phyloP scores from a whole-genome alignment of 1,140 invertebrate genomes.

The Ceratina japonica region DNA sequence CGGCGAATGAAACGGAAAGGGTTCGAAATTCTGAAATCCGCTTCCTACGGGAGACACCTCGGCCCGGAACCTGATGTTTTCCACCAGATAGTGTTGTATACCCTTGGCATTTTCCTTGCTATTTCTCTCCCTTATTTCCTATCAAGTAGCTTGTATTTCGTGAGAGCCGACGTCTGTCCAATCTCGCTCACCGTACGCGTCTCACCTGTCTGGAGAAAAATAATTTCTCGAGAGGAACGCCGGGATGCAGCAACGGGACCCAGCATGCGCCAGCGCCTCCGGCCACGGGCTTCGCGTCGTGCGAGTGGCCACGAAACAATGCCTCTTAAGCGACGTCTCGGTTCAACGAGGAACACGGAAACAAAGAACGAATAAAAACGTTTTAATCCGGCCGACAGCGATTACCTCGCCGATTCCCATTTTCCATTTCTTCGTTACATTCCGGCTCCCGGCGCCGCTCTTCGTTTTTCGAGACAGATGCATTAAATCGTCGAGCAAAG shows the following conservation, averaged over 20 bases:
- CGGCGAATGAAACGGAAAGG: slow-evolving; percentile 6
- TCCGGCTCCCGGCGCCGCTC: not conserved
- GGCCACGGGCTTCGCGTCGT: slow-evolving; percentile 23
- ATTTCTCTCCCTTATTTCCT: slow-evolving; percentile 9
- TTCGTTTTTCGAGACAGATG: slow-evolving; percentile 55
- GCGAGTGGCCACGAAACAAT: slow-evolving; percentile 59
- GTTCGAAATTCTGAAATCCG: not conserved
- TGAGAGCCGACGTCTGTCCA: slow-evolving; percentile 57
- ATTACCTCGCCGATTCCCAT: slow-evolving; percentile 3
- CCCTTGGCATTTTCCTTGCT: not conserved
- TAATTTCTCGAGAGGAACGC: slow-evolving; percentile 48
- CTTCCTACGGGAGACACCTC: not conserved
- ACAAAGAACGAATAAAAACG: slow-evolving; percentile 58
- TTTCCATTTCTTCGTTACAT: slow-evolving; percentile 16
- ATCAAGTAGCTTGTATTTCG: slow-evolving; percentile 48
- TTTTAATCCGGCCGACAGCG: slow-evolving; percentile 59
- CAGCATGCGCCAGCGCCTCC: slow-evolving; percentile 24
- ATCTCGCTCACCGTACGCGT: slow-evolving; percentile 55
- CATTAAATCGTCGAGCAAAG: slow-evolving; percentile 55
- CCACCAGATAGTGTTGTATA: not conserved
- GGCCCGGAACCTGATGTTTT: slow-evolving; percentile 10
- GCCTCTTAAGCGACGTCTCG: slow-evolving; percentile 55
- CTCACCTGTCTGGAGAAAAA: slow-evolving; percentile 53
- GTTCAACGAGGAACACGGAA: slow-evolving; percentile 11
- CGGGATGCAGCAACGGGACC: slow-evolving; percentile 10